Evolutionary conservation across 2,888 invertebrate species (phyloP), one percentile per base, ranked within the genome.

Genomic region (Noctua pronuba): DNA sequence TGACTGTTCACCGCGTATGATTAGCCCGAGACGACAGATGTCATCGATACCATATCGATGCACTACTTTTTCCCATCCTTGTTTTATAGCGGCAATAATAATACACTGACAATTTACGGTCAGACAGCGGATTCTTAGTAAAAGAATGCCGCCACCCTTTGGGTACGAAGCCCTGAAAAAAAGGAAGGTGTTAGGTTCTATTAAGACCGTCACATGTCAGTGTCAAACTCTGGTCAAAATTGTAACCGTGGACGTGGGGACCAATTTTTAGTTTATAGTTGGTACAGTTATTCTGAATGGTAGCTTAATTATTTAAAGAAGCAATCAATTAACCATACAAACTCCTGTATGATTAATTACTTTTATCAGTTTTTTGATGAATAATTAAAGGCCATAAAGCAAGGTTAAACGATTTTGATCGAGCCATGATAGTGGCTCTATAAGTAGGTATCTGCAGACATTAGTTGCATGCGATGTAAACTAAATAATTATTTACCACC

Each of bases 381-480:
- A 84, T 82, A 60, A 79, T 70, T 76, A 67, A 77, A 52, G 18
- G 31, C 41, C 10, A 5, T 70, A 68, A 16, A 55, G 65, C 69
- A 66, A 84, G 60, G 69, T 73, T 73, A 83, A 82, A 44, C 52
- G 73, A 73, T 79, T 73, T 67, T 16, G 46, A 73, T 84, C 65
- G 28, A 24, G 16, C 18, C 52, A 7, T 44, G 66, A 71, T 71
- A 66, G 24, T 66, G 16, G 28, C 24, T 41, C 49, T 35, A 18
- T 4, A 70, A 44, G 38, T 4, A 70, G 38, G 38, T 76, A 77
- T 31, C 52, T 62, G 60, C 35, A 46, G 58, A 24, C 72, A 65
- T 83, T 73, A 79, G 62, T 58, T 46, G n/a, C 44, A 44, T 60
- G 75, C 58, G 60, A 38, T 65, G 28, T 16, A 16, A 28, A 18